Percentiles rank a stretch among this genome's conserved stretches.
Conservation (phyloP, 92 coral and sea anemone species). For the Blastomussa wellsi region DNA sequence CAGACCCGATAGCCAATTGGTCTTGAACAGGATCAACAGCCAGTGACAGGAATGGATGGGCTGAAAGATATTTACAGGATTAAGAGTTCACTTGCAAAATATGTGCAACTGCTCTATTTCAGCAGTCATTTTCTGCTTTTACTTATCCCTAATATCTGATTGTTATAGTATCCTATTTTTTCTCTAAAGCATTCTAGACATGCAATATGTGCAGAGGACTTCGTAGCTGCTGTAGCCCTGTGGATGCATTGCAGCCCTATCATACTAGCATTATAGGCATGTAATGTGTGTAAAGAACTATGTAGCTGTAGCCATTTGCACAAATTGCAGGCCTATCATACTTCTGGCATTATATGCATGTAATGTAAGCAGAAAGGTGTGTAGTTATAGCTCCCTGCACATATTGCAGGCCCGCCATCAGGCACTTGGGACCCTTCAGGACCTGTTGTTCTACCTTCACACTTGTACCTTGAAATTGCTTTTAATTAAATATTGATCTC, state of each 20-base stretch:
- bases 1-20: constrained; percentile 82
- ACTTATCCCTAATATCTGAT: too few species aligned
- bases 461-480: not conserved
- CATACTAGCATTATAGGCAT: too few species aligned
- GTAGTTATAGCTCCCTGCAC: too few species aligned
- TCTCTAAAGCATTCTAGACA: too few species aligned
- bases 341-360: too few species aligned
- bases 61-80: constrained; percentile 43
- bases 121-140: not conserved
- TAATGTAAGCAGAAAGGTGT: too few species aligned
- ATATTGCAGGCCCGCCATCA: not conserved
- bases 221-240: too few species aligned
- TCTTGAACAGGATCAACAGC: constrained; percentile 76
- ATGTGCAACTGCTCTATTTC: not conserved
- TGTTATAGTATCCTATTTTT: not conserved
- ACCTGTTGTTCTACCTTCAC: not conserved
- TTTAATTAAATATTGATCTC: not conserved
- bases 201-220: too few species aligned
- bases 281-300: too few species aligned
- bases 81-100: not conserved
- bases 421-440: not conserved
- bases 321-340: too few species aligned
- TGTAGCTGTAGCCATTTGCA: too few species aligned
- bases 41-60: constrained; percentile 86
- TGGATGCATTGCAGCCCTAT: not conserved